These are phyloP conservation scores for Euplagia quadripunctaria DNA, from an alignment of 2,888 invertebrate genomes.

Conservation along the genomic window DNA sequence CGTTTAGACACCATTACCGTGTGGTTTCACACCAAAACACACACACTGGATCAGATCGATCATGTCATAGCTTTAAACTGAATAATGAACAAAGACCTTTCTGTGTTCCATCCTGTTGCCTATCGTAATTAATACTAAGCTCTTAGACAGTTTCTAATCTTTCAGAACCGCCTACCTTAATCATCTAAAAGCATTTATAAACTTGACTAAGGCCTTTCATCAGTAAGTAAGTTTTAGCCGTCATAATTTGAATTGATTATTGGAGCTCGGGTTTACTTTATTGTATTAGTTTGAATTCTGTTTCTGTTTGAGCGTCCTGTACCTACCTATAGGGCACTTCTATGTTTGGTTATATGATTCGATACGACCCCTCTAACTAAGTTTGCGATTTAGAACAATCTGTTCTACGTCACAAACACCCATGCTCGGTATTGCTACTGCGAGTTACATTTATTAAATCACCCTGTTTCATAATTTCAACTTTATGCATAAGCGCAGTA, in stretches of 20 bases:
- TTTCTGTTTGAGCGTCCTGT: constrained; percentile 42
- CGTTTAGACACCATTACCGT: not conserved
- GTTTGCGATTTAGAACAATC: constrained; percentile 72
- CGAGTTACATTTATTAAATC: not conserved
- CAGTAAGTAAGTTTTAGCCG: constrained; percentile 11
- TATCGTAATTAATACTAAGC: not conserved
- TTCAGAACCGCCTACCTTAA: constrained; percentile 7
- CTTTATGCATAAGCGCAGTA: not conserved
- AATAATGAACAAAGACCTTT: not conserved
- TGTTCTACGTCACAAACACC: constrained; percentile 63
- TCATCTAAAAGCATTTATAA: constrained; percentile 14
- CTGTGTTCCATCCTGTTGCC: not conserved
- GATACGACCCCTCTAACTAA: constrained; percentile 73
- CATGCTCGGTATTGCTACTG: constrained; percentile 44
- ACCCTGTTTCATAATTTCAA: not conserved
- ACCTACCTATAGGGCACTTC: constrained; percentile 44
- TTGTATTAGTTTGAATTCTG: constrained; percentile 62
- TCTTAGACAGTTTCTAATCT: constrained; percentile 10
- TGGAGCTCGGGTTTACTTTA: constrained; percentile 57
- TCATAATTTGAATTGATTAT: constrained; percentile 60
- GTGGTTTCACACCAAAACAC: not conserved
- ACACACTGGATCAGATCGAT: not conserved
- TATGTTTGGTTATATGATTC: constrained; percentile 70
- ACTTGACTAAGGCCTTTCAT: constrained; percentile 17
- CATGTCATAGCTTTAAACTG: not conserved